Evolutionary conservation across 2,113 vertebrate genomes (phyloP).

Genomic region (Cygnus atratus): DNA sequence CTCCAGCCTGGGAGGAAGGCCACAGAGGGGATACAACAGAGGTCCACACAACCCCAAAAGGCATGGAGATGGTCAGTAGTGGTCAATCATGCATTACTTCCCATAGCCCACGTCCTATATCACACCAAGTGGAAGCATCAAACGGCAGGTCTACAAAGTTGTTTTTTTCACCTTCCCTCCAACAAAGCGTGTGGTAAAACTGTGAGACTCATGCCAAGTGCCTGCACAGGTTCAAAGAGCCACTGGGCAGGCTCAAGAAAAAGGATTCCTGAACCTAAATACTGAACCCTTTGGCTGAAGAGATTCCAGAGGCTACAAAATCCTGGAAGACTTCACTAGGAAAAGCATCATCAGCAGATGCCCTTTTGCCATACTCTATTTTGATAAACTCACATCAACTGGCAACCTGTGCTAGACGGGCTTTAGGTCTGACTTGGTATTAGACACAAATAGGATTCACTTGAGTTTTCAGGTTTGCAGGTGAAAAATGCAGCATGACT

Average conservation of each 20-base stretch:
- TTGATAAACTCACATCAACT: not conserved
- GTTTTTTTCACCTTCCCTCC: not conserved
- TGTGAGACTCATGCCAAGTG: not conserved
- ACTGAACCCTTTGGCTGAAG: not conserved
- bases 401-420: not conserved
- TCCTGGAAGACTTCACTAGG: not conserved
- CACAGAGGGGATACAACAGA: not conserved
- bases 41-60: not conserved
- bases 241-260: not conserved
- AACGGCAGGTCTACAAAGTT: not conserved
- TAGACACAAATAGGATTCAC: not conserved
- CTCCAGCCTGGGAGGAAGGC: not conserved
- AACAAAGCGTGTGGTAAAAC: not conserved
- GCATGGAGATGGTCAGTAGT: not conserved
- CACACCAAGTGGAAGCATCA: not conserved
- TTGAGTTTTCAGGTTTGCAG: not conserved
- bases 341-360: not conserved
- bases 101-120: not conserved
- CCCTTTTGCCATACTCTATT: not conserved
- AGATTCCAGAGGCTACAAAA: not conserved
- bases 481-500: not conserved
- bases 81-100: not conserved
- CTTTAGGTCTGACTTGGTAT: not conserved
- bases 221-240: not conserved
- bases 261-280: not conserved